Conservation (phyloP, 1,140 invertebrate species). For the Drosophila ambigua region DNA sequence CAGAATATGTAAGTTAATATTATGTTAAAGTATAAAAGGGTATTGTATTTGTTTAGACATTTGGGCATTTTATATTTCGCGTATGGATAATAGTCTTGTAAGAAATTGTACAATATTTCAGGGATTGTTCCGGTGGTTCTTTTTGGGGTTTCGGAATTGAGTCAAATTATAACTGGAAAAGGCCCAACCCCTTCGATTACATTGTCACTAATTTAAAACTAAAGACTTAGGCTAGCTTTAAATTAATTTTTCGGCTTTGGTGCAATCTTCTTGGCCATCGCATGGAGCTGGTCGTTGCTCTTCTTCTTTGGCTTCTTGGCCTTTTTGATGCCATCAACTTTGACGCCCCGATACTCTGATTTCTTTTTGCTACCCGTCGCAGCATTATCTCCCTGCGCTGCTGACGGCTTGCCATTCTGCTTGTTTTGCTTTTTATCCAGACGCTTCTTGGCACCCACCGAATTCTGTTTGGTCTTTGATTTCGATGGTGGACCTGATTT, state of each 20-base stretch:
- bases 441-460: conserved; percentile 49
- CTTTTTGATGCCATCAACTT: conserved; percentile 65
- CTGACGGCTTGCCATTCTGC: conserved; percentile 34
- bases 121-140: conserved; percentile 9
- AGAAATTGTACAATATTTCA: no score
- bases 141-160: conserved; percentile 1
- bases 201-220: conserved; percentile 25
- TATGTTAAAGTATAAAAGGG: no score
- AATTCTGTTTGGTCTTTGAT: conserved; percentile 49
- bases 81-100: no score
- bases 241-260: conserved; percentile 56
- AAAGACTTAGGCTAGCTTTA: not conserved
- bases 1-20: no score
- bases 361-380: conserved; percentile 56
- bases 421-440: conserved; percentile 57
- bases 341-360: conserved; percentile 73
- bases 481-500: conserved; percentile 15
- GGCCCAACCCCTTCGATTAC: not conserved
- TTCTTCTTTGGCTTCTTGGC: conserved; percentile 74
- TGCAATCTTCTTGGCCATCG: conserved; percentile 80
- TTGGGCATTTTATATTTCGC: no score
- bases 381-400: conserved; percentile 1
- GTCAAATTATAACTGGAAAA: not conserved
- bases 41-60: no score
- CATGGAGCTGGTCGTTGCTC: conserved; percentile 46